Evolutionary conservation across 2,113 vertebrate genomes (phyloP).

Genomic region (Hemicordylus capensis): DNA sequence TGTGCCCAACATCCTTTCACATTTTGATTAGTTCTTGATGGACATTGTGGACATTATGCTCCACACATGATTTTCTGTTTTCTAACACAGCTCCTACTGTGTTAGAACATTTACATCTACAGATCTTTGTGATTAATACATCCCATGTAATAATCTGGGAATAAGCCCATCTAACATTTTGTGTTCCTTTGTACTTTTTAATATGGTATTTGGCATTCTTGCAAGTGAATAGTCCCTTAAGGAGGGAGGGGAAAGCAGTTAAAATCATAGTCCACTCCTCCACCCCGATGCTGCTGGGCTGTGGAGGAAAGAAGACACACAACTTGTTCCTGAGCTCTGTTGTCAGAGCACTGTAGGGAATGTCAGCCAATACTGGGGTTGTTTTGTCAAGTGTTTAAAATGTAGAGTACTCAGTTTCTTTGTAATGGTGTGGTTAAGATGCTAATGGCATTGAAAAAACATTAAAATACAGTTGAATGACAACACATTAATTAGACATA

Average conservation of each 20-base stretch:
- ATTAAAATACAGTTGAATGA: background rate
- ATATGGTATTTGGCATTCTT: background rate
- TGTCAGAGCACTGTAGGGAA: too few species aligned
- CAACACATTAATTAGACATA: conserved; percentile 63
- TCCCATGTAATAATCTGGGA: background rate
- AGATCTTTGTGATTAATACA: background rate
- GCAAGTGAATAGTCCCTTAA: too few species aligned
- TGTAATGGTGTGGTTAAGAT: background rate
- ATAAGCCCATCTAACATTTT: background rate
- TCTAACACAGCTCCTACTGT: background rate
- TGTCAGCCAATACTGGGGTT: too few species aligned
- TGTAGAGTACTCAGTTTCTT: background rate
- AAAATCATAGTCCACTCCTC: too few species aligned
- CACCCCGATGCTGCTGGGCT: too few species aligned
- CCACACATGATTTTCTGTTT: background rate
- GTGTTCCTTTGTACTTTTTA: background rate
- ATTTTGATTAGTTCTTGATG: background rate
- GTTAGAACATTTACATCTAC: background rate
- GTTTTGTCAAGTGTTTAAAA: too few species aligned
- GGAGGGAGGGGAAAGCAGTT: too few species aligned
- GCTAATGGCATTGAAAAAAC: background rate
- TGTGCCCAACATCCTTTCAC: background rate
- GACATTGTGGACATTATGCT: too few species aligned
- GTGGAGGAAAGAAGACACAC: too few species aligned
- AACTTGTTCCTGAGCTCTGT: too few species aligned